Percentiles rank a stretch among this genome's conserved stretches.
These are phyloP conservation scores for Pristionchus japonicus DNA, from an alignment of 2,888 invertebrate species.

Conservation along the genomic window DNA sequence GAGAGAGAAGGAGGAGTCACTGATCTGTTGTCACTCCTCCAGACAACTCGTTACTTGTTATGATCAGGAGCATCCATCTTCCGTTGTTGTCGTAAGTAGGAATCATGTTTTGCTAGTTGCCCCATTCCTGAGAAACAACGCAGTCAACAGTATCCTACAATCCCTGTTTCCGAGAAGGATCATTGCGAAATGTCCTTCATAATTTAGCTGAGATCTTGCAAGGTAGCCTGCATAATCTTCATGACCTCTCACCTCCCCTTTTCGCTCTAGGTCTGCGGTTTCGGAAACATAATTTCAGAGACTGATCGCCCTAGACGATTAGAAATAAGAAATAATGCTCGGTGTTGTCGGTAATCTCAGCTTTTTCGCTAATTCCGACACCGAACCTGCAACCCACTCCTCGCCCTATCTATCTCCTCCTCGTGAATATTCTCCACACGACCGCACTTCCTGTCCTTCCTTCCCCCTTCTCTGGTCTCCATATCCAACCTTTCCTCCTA, in stretches of 20 bases:
- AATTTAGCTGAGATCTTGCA: not conserved
- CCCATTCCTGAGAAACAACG: not conserved
- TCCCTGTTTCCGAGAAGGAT: not conserved
- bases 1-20: not conserved
- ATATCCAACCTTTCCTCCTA: conserved; percentile 30
- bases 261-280: no score
- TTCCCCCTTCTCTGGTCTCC: not conserved
- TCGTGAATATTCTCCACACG: not conserved
- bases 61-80: not conserved
- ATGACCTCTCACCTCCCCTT: not conserved
- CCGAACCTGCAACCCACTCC: no score
- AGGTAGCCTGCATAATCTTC: not conserved
- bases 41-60: not conserved
- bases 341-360: no score
- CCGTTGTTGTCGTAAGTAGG: not conserved
- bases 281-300: no score
- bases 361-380: no score
- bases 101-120: not conserved
- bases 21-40: conserved; percentile 23
- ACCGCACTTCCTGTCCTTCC: not conserved
- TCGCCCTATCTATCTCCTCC: not conserved
- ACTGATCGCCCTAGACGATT: no score
- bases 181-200: not conserved
- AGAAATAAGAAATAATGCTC: no score
- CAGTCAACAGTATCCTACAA: not conserved